Evolutionary conservation across 2,113 vertebrate species (phyloP).

Genomic region (Pedionomus torquatus): DNA sequence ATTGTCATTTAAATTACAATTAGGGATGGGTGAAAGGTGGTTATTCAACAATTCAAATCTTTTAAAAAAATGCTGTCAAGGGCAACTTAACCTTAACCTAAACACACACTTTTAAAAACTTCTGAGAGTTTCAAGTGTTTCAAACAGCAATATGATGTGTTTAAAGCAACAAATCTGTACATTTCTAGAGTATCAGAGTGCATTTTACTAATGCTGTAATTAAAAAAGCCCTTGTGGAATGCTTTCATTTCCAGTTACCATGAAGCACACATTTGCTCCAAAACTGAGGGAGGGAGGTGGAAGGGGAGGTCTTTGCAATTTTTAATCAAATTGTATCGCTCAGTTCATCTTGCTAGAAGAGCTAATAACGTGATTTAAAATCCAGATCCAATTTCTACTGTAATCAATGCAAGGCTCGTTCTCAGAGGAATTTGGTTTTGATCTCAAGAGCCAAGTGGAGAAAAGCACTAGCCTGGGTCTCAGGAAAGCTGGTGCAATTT

Average conservation of each 20-base stretch:
- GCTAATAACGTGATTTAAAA: slow-evolving; percentile 48
- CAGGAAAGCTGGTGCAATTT: fast-evolving
- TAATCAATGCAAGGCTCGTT: neutral
- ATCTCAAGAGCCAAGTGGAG: neutral
- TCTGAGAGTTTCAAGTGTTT: slow-evolving; percentile 68
- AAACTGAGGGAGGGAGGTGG: neutral
- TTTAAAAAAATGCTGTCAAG: slow-evolving; percentile 79
- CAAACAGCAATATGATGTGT: slow-evolving; percentile 63
- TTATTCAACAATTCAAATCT: slow-evolving; percentile 89
- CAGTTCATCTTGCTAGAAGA: slow-evolving; percentile 45
- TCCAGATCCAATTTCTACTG: slow-evolving; percentile 14
- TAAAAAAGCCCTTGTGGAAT: slow-evolving; percentile 21
- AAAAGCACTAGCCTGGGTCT: neutral
- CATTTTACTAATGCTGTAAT: slow-evolving; percentile 34
- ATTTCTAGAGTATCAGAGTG: neutral
- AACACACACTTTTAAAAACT: slow-evolving; percentile 74
- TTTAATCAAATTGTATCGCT: slow-evolving; percentile 63
- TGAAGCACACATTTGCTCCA: slow-evolving; percentile 28
- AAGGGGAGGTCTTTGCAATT: slow-evolving; percentile 35
- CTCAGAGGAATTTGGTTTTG: neutral
- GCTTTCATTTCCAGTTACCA: neutral
- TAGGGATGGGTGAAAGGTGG: slow-evolving; percentile 89
- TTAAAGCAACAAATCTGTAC: slow-evolving; percentile 66
- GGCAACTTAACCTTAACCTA: slow-evolving; percentile 82
- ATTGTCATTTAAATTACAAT: slow-evolving; percentile 99